Evolutionary conservation across 2,113 vertebrate species (phyloP), one percentile per base, ranked within the genome.

Genomic region (Leptobrachium leishanense): DNA sequence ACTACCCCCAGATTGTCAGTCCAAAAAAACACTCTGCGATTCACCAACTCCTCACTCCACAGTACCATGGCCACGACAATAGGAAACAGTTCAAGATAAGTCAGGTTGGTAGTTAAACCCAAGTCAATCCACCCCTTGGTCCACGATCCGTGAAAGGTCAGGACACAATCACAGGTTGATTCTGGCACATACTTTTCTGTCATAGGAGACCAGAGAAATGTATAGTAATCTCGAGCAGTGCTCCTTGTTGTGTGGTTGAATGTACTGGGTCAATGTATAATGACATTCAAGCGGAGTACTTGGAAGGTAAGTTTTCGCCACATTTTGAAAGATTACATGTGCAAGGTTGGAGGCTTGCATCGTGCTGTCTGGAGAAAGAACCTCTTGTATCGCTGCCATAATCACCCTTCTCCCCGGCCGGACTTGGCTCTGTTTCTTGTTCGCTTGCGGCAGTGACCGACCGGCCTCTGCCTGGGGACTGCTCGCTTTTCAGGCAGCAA

Each of bases 301-400:
- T 9, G 98, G 98, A 87, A 98, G 92, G 7, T 98, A 99, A 88
- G 96, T 97, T 90, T 98, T 98, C 13, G 95, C 96, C 73, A 99
- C 96, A 89, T 98, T 98, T 89, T 99, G 98, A 91, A 99, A 99
- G 90, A 99, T 97, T 84, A 99, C 98, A 69, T 99, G 98, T 31
- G 98, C 97, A 93, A 99, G 98, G 87, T 98, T 99, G 70, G 97
- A 98, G 15, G 93, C 96, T 88, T 98, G 97, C 91, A 96, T 93
- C 84, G 91, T 46, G 84, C 75, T 92, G 66, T 82, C 81, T 78
- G 92, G 85, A 84, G 91, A 91, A 0, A 92, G 89, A 80, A 92
- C 83, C 81, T 98, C 95, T 88, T 93, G 92, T 89, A 94, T 93
- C 75, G 94, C 92, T 81, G 92, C 20, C 20, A 31, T 31, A 31